phyloP scores from a whole-genome alignment of 1,140 invertebrate genomes.

The Pemphigus obesinymphae region DNA sequence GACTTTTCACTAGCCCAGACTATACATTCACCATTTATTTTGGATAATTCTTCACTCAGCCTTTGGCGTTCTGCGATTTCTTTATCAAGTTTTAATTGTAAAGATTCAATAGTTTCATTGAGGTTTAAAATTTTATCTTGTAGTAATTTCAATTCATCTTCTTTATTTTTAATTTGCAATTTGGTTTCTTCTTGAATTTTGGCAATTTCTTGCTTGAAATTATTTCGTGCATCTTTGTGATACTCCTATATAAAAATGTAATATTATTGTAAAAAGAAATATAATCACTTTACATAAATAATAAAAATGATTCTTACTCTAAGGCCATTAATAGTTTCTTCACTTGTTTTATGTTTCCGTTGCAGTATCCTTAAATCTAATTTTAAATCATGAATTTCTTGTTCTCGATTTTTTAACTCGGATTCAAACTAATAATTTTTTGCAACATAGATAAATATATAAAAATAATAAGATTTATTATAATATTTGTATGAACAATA shows the following conservation, averaged over 20 bases:
- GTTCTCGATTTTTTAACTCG: constrained; percentile 64
- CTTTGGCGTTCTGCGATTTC: constrained; percentile 11
- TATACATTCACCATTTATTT: background rate
- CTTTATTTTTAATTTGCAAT: constrained; percentile 23
- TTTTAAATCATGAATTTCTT: constrained; percentile 62
- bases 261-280: background rate
- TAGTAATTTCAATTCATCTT: background rate
- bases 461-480: background rate
- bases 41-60: background rate
- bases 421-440: background rate
- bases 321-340: constrained; percentile 54
- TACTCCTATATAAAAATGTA: background rate
- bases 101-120: background rate
- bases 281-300: background rate
- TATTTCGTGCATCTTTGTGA: constrained; percentile 29
- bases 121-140: background rate
- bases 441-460: background rate
- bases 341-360: constrained; percentile 60
- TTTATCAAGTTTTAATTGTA: constrained; percentile 11
- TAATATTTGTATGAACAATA: too few species aligned
- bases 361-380: constrained; percentile 62
- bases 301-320: constrained; percentile 9
- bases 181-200: constrained; percentile 20
- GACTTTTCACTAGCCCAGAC: constrained; percentile 9
- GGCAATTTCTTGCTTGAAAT: constrained; percentile 10